These are phyloP conservation scores for Muscina levida DNA, from an alignment of 2,888 invertebrate genomes.

Conservation along the genomic window DNA sequence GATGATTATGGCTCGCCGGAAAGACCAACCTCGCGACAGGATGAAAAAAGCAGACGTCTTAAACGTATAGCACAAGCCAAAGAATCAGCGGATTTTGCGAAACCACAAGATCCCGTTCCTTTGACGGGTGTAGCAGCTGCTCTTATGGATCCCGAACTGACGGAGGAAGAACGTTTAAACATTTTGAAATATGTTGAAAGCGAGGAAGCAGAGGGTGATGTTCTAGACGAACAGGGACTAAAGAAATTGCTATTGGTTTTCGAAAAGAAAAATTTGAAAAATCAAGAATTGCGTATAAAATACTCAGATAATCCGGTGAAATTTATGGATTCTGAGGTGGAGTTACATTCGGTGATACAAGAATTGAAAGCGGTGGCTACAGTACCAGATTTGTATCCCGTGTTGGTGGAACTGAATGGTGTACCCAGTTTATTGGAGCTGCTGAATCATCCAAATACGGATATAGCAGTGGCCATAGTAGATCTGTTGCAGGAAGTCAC, in stretches of 20 bases:
- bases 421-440: conserved; percentile 95
- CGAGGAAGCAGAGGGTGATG: conserved; percentile 90
- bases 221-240: conserved; percentile 91
- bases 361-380: conserved; percentile 96
- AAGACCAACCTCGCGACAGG: conserved; percentile 72
- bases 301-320: conserved; percentile 98
- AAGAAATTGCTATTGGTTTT: conserved; percentile 94
- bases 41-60: conserved; percentile 83
- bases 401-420: conserved; percentile 93
- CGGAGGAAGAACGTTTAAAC: conserved; percentile 88
- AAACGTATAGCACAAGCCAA: conserved; percentile 83
- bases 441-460: conserved; percentile 97
- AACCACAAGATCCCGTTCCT: conserved; percentile 76
- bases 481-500: conserved; percentile 91
- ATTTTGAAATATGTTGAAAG: conserved; percentile 91
- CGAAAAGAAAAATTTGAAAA: conserved; percentile 95
- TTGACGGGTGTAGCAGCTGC: conserved; percentile 30
- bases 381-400: conserved; percentile 95
- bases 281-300: conserved; percentile 99
- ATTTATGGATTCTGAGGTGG: conserved; percentile 99
- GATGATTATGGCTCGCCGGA: conserved; percentile 84
- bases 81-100: conserved; percentile 80
- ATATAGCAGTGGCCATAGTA: conserved; percentile 80
- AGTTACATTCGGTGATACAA: conserved; percentile 93
- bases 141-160: conserved; percentile 80